phyloP scores from a whole-genome alignment of 2,888 invertebrate species.

The Drosophila multiciliata region DNA sequence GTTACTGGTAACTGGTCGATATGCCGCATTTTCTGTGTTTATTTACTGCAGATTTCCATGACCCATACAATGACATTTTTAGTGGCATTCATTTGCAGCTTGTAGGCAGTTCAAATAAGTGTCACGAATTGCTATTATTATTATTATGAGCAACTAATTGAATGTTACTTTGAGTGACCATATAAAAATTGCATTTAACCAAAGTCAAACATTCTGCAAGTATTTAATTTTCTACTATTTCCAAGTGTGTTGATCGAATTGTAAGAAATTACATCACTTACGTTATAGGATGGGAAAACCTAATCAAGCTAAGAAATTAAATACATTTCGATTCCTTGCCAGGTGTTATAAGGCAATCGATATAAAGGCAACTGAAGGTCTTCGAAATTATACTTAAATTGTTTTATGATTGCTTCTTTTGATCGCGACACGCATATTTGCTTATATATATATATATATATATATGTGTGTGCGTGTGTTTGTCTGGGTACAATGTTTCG shows the following conservation, averaged over 20 bases:
- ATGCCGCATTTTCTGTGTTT: conserved; percentile 66
- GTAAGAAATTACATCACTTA: neutral
- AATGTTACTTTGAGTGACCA: neutral
- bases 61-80: conserved; percentile 13
- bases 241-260: neutral
- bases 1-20: conserved; percentile 57
- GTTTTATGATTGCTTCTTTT: conserved; percentile 1
- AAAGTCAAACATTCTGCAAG: neutral
- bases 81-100: too few relatives aligned
- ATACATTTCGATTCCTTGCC: neutral
- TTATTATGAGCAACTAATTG: neutral
- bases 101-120: neutral
- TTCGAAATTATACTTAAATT: neutral
- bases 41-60: conserved; percentile 24
- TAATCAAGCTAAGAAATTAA: neutral
- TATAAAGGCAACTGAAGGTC: conserved; percentile 6
- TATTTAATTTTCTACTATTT: neutral
- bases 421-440: conserved; percentile 48
- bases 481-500: conserved; percentile 16
- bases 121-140: neutral
- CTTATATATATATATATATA: neutral
- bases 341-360: conserved; percentile 12
- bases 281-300: neutral
- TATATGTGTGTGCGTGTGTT: neutral
- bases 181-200: neutral